Conservation (phyloP, 2,888 invertebrate species). For the Crocallis elinguaria region DNA sequence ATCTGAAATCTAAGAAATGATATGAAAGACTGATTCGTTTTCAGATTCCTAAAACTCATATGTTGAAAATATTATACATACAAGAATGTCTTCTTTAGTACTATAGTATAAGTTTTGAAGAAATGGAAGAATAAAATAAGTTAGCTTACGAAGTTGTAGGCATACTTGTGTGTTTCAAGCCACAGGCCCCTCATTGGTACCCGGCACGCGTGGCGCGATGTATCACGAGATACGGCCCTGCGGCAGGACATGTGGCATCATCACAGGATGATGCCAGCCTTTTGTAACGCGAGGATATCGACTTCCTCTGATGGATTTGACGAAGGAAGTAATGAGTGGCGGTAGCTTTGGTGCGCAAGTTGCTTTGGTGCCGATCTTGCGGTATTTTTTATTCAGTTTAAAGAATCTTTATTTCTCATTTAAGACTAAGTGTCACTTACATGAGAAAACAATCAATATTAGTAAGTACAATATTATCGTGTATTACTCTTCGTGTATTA, state of each 20-base stretch:
- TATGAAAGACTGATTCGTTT: too few species aligned
- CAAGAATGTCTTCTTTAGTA: too few species aligned
- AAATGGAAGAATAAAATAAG: too few species aligned
- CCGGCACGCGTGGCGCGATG: neutral
- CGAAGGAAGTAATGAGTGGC: neutral
- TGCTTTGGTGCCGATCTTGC: neutral
- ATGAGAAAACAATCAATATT: too few species aligned
- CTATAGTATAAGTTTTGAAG: too few species aligned
- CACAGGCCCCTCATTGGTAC: neutral
- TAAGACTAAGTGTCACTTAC: too few species aligned
- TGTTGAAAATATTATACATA: too few species aligned
- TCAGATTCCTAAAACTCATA: too few species aligned
- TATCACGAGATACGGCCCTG: neutral
- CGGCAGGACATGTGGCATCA: neutral
- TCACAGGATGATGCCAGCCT: conserved; percentile 1
- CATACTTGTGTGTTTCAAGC: neutral
- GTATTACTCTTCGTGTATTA: too few species aligned
- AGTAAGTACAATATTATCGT: too few species aligned
- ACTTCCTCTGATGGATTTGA: neutral
- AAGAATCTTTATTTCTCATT: too few species aligned
- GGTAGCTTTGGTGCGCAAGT: neutral
- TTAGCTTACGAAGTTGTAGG: neutral
- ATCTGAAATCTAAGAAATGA: too few species aligned
- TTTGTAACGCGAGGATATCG: neutral
- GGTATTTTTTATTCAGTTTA: neutral